These are phyloP conservation scores for Pseudolaguvia tuberculata DNA, from an alignment of 2,113 vertebrate species.

Conservation along the genomic window DNA sequence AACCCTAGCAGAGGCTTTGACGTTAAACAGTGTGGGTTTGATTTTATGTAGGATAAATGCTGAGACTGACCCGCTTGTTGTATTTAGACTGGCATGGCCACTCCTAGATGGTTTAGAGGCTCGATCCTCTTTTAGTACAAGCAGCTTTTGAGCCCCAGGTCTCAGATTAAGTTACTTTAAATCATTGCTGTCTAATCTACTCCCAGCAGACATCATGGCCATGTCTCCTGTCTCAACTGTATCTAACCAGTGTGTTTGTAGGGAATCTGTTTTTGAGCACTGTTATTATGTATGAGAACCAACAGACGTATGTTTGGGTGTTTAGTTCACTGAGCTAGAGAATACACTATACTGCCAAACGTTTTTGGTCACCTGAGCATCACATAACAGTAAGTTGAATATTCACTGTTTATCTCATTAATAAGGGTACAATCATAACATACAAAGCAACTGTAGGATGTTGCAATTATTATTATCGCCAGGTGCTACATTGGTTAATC, in stretches of 20 bases:
- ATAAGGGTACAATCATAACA: too few species aligned
- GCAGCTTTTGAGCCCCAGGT: not conserved
- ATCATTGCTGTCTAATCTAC: constrained; percentile 21
- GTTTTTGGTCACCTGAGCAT: too few species aligned
- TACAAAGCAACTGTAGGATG: too few species aligned
- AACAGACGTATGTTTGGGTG: not conserved
- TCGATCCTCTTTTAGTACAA: constrained; percentile 22
- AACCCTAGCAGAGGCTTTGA: constrained; percentile 18
- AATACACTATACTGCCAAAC: too few species aligned
- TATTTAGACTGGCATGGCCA: constrained; percentile 25
- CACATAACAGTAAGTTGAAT: too few species aligned
- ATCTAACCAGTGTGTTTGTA: not conserved
- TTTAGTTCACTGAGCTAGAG: not conserved
- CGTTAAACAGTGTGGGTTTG: constrained; percentile 30
- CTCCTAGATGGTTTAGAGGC: constrained; percentile 12
- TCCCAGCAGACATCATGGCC: constrained; percentile 1
- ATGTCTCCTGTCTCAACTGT: constrained; percentile 1
- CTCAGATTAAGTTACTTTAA: constrained; percentile 22
- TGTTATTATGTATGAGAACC: not conserved
- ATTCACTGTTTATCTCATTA: too few species aligned
- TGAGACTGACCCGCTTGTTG: constrained; percentile 15
- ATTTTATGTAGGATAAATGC: constrained; percentile 27
- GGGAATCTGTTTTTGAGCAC: not conserved
- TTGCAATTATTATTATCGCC: too few species aligned
- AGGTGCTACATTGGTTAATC: too few species aligned